Evolutionary conservation across 1,140 invertebrate species (phyloP), one percentile per base, ranked within the genome.

Genomic region (Aleiodes sp.): DNA sequence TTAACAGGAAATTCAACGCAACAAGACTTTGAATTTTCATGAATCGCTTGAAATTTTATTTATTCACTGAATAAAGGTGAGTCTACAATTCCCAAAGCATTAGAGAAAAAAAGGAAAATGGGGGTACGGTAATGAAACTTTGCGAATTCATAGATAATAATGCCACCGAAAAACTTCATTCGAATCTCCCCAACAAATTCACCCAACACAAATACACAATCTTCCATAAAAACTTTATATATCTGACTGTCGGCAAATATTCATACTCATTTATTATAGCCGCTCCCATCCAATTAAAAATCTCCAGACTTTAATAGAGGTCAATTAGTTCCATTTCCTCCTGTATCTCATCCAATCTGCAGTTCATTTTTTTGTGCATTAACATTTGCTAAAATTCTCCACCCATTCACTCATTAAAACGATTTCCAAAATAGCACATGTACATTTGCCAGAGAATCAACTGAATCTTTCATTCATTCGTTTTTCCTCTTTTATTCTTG

Each of bases 281-380:
- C 8, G 28, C 31, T 31, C 60, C 37, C 64, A 46, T 69, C 71
- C 67, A 69, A 72, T 72, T 72, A 69, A 62, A 14, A 24, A 9
- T 62, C 29, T 35, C 65, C 28, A 52, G 19, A 8, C 24, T 60
- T 52, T 72, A 69, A 72, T 61, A 62, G 71, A 39, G 66, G 71
- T 72, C 71, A 72, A 72, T 72, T 72, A 65, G 67, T 66, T 57
- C 28, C 46, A 31, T 52, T 52, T 62, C 52, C 35, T 39, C 35
- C 19, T 59, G n/a, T n/a, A n/a, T n/a, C n/a, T n/a, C n/a, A n/a
- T n/a, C 16, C 63, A 26, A 46, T 28, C 31, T 31, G 29, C 59
- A 64, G 16, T 26, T 3, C 6, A 19, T 35, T 64, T 46, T 14
- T 37, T 62, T 33, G 26, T 24, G 12, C 10, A 24, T 26, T 8